Evolutionary conservation across 2,888 invertebrate species (phyloP).

Genomic region (Cremastobaeus sp.): DNA sequence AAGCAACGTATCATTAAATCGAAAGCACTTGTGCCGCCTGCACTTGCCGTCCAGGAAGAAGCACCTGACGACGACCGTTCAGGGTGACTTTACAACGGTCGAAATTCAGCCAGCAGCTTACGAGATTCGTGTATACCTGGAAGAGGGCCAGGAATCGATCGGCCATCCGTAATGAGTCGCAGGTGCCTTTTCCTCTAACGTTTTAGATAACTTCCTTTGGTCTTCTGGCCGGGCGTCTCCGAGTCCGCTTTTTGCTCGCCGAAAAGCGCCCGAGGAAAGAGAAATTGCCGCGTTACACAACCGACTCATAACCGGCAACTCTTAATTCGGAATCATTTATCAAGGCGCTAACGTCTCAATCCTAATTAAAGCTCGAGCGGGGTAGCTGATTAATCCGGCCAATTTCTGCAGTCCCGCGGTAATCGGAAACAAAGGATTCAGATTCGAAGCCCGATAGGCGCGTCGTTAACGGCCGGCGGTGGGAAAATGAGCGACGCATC

Average conservation of each 20-base stretch:
- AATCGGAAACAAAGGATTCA: slow-evolving; percentile 19
- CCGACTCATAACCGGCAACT: background rate
- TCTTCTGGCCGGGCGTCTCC: slow-evolving; percentile 40
- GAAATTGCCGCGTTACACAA: too few species aligned
- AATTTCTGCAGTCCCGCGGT: background rate
- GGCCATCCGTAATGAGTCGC: slow-evolving; percentile 70
- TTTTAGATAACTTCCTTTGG: slow-evolving; percentile 60
- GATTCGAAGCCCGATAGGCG: slow-evolving; percentile 37
- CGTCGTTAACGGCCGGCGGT: slow-evolving; percentile 42
- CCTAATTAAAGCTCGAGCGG: too few species aligned
- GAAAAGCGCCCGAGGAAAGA: too few species aligned
- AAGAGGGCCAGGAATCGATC: slow-evolving; percentile 66
- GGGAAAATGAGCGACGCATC: slow-evolving; percentile 39
- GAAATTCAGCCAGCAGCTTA: slow-evolving; percentile 58
- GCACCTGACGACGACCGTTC: slow-evolving; percentile 73
- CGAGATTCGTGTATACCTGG: slow-evolving; percentile 61
- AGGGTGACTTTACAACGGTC: slow-evolving; percentile 69
- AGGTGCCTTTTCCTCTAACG: slow-evolving; percentile 64
- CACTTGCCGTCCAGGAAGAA: slow-evolving; percentile 77
- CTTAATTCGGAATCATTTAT: too few species aligned
- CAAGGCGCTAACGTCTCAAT: too few species aligned
- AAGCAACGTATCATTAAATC: slow-evolving; percentile 75
- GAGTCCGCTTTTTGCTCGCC: background rate
- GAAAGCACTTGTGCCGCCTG: slow-evolving; percentile 74
- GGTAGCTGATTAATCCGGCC: too few species aligned